Base-by-base conservation (phyloP, 2,888 invertebrate species). In the Drosophila subquinaria region DNA sequence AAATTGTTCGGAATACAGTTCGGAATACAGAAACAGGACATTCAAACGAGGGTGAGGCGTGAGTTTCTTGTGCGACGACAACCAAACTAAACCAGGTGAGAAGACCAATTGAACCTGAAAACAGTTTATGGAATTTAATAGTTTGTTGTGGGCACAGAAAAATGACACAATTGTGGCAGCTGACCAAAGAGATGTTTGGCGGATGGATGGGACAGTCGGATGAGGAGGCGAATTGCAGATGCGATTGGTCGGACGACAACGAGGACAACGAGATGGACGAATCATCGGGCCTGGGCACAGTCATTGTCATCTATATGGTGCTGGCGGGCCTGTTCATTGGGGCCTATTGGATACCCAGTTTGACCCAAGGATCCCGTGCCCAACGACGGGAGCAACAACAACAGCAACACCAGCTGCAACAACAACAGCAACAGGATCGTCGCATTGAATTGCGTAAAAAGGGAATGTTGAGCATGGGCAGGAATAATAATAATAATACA, bases 241-340 rank as follows among this genome's bases (percentile, higher is more conserved):
- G 48, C 23, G 52, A 56, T 11, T 51, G 33, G 10, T 3, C 3
- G 4, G 52, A 61, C 2, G 63, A 60, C 2, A 60, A 56, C 0
- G 56, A 38, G 3, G 48, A 69, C 6, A 17, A 0, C 13, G 56
- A 55, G 0, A 8, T 15, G 5, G 69, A 78, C 36, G 57, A 83
- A 3, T 73, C 77, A 0, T 83, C 88, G 9, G 82, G 74, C 23
- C 13, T 68, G 1, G 36, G 33, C 6, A 77, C 70, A 4, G 43
- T 69, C 0, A 23, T 77, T 30, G 36, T 65, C 0, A 56, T 85
- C 23, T 67, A 60, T 10, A 36, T 65, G 20, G 33, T 47, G 2
- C 56, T 89, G 30, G 48, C 15, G 8, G 50, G 43, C 0, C 13
- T 83, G 13, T 68, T 70, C 10, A 36, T 67, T 4, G 61, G 35